Evolutionary conservation across 2,888 invertebrate species (phyloP).

Genomic region (Axea sp.): DNA sequence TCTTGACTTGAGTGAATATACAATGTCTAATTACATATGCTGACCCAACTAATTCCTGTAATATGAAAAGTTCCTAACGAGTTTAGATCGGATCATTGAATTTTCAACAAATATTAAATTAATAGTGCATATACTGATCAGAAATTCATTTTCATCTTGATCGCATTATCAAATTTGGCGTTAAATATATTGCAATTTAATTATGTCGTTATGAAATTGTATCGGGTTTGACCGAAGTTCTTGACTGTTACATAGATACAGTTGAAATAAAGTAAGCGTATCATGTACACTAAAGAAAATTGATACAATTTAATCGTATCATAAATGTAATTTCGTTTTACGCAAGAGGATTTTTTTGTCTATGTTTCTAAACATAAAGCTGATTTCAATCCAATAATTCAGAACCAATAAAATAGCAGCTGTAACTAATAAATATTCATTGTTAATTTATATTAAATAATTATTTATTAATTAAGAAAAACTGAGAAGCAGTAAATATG

Average conservation of each 20-base stretch:
- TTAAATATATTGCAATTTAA: constrained; percentile 21
- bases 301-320: constrained; percentile 34
- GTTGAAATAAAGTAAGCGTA: constrained; percentile 37
- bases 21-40: not conserved
- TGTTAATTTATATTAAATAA: constrained; percentile 3
- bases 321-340: constrained; percentile 14
- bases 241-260: constrained; percentile 2
- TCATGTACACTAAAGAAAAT: constrained; percentile 39
- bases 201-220: constrained; percentile 21
- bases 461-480: constrained; percentile 34
- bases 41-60: constrained; percentile 23
- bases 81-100: constrained; percentile 16
- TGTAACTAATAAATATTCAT: no score
- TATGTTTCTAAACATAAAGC: no score
- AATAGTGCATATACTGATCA: not conserved
- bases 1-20: not conserved
- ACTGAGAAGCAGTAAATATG: constrained; percentile 23
- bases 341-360: constrained; percentile 4
- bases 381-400: no score
- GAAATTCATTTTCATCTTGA: constrained; percentile 31
- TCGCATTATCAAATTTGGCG: constrained; percentile 17
- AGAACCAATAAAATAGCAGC: no score
- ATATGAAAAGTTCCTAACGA: constrained; percentile 8
- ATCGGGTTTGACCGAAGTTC: constrained; percentile 7
- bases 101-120: constrained; percentile 22